Evolutionary conservation across 2,888 invertebrate genomes (phyloP).

Genomic region (Pinctada fucata): DNA sequence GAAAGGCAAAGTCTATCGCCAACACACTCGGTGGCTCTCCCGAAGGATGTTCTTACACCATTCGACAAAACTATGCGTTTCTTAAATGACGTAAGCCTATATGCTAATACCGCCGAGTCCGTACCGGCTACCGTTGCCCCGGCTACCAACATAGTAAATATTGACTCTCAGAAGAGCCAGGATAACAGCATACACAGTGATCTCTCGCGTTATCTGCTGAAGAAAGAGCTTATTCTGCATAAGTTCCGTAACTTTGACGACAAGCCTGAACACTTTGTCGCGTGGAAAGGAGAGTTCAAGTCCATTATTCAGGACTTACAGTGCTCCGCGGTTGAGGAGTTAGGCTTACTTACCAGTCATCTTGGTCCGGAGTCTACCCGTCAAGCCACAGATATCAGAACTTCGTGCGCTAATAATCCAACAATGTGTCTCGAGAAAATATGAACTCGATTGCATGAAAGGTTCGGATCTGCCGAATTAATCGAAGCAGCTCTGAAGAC

Average conservation of each 20-base stretch:
- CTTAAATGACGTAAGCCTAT: not conserved
- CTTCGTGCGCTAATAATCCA: too few species aligned
- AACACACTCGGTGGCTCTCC: not conserved
- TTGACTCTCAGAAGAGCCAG: not conserved
- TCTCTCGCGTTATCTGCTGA: slow-evolving; percentile 31
- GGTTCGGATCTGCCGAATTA: not conserved
- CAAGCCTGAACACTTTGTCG: slow-evolving; percentile 32
- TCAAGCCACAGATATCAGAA: too few species aligned
- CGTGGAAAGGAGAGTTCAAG: slow-evolving; percentile 40
- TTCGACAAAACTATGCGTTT: not conserved
- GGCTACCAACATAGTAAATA: not conserved
- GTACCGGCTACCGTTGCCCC: not conserved
- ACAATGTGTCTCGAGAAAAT: too few species aligned
- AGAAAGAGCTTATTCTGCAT: slow-evolving; percentile 37
- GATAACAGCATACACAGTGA: slow-evolving; percentile 4
- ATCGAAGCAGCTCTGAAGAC: slow-evolving; percentile 34
- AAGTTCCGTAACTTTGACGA: slow-evolving; percentile 37
- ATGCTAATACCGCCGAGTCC: not conserved
- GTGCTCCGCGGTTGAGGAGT: slow-evolving; percentile 26
- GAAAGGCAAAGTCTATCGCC: too few species aligned
- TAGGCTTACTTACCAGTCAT: slow-evolving; percentile 35
- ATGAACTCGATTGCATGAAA: not conserved
- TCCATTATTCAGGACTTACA: slow-evolving; percentile 30
- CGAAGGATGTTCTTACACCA: not conserved
- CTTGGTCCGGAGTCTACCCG: slow-evolving; percentile 34